Conservation (phyloP, 2,113 vertebrate genomes). For the Semicossyphus pulcher region DNA sequence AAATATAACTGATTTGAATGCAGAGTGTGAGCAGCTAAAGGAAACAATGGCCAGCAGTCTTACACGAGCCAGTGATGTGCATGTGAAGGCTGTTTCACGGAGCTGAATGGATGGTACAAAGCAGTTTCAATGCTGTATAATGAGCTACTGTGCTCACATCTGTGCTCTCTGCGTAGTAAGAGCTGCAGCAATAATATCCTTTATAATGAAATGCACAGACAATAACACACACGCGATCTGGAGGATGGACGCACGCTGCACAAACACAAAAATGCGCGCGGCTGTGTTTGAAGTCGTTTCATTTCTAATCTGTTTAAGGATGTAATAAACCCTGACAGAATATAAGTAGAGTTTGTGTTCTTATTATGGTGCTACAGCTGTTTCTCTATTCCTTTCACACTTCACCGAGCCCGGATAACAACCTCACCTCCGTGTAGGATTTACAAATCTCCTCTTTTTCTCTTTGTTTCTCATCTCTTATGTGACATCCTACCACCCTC, state of each 20-base stretch:
- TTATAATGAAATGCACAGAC: not conserved
- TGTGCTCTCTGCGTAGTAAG: slow-evolving; percentile 8
- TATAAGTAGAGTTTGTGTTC: slow-evolving; percentile 31
- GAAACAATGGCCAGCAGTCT: slow-evolving; percentile 55
- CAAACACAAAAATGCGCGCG: not conserved
- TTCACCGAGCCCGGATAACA: slow-evolving; percentile 51
- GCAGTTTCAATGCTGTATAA: slow-evolving; percentile 42
- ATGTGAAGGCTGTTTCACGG: slow-evolving; percentile 24
- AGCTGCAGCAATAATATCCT: not conserved
- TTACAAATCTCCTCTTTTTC: slow-evolving; percentile 35
- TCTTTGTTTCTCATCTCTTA: slow-evolving; percentile 4
- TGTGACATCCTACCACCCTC: not conserved
- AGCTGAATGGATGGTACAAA: slow-evolving; percentile 25
- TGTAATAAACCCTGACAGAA: slow-evolving; percentile 38
- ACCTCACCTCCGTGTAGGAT: slow-evolving; percentile 33
- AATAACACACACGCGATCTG: slow-evolving; percentile 1
- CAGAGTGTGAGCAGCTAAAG: slow-evolving; percentile 21
- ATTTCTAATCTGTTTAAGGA: slow-evolving; percentile 21
- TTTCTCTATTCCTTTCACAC: slow-evolving; percentile 50
- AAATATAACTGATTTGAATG: slow-evolving; percentile 3
- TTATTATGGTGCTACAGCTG: slow-evolving; percentile 53
- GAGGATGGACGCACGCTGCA: not conserved
- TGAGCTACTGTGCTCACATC: slow-evolving; percentile 38
- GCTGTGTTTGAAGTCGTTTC: slow-evolving; percentile 13
- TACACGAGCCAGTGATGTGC: slow-evolving; percentile 2